Base-by-base conservation (phyloP, 2,113 vertebrate genomes). In the Aythya baeri region DNA sequence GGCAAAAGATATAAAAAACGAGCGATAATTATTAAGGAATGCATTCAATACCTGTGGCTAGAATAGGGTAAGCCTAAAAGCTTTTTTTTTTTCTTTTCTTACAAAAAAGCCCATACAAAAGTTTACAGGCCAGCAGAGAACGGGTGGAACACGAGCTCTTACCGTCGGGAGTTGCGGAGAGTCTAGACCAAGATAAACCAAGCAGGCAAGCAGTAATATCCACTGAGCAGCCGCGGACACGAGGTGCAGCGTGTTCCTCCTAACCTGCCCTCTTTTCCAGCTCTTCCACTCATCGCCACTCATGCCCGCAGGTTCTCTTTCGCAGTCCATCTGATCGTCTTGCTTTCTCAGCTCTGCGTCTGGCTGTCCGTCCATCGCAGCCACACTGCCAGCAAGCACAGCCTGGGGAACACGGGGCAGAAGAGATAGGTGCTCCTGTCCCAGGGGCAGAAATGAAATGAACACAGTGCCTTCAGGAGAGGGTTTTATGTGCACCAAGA, bases 401-500 rank as follows among this genome's bases (percentile, higher is more conserved):
- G 50, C 70, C 27, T 25, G 29, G 34, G 57, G 61, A 88, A 72
- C 36, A 29, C 58, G 31, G 26, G 80, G 13, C 74, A 82, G 81
- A 29, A 31, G 63, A 85, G 81, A 77, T 91, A 79, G 65, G 34
- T 41, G 78, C 26, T 82, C 50, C 63, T 13, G 95, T 66, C 41
- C 87, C 77, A 75, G 94, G 92, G 70, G 54, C 66, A 96, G 89
- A 97, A 91, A 43, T 67, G 59, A 96, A 96, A 92, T 95, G 92
- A 77, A 95, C 86, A 73, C 74, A 70, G 82, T 91, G 93, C 81
- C 96, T 97, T 93, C 67, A 95, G 92, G 57, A 82, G 89, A 94
- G 83, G 81, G 90, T 80, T 98, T 98, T 98, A 98, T 95, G 96
- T 75, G 54, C 90, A 86, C 91, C 59, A 59, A 97, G 95, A 74